Evolutionary conservation across 2,797 vertebrate genomes (phyloP).

Genomic region (Capromys pilorides): DNA sequence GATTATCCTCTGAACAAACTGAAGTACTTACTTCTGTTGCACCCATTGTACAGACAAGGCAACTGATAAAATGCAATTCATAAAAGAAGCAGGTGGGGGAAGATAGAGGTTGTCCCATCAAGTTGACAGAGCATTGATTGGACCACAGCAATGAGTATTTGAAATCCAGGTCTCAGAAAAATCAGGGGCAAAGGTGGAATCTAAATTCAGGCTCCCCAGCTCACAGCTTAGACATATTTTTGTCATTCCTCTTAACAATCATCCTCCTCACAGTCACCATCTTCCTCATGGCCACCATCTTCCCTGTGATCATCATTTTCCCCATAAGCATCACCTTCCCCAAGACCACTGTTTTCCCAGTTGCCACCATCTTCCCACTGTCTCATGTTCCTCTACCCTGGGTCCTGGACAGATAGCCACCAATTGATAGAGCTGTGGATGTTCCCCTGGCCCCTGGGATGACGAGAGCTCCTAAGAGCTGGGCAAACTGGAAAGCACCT

Average conservation of each 20-base stretch:
- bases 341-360: neutral
- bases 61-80: neutral
- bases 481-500: neutral
- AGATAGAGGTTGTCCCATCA: neutral
- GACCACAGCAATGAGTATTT: neutral
- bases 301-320: neutral
- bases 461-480: neutral
- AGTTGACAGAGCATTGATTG: neutral
- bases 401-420: neutral
- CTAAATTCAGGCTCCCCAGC: neutral
- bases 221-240: accelerated
- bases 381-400: too few relatives aligned
- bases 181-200: too few relatives aligned
- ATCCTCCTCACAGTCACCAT: neutral
- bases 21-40: accelerated
- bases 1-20: neutral
- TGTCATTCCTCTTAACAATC: neutral
- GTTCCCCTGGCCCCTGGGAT: neutral
- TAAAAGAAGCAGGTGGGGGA: neutral
- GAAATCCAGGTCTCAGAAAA: too few relatives aligned
- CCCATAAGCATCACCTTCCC: neutral
- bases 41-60: neutral
- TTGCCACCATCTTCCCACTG: neutral
- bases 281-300: neutral
- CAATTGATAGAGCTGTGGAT: too few relatives aligned